phyloP scores from a whole-genome alignment of 2,797 vertebrate genomes.

The Microchirus variegatus region DNA sequence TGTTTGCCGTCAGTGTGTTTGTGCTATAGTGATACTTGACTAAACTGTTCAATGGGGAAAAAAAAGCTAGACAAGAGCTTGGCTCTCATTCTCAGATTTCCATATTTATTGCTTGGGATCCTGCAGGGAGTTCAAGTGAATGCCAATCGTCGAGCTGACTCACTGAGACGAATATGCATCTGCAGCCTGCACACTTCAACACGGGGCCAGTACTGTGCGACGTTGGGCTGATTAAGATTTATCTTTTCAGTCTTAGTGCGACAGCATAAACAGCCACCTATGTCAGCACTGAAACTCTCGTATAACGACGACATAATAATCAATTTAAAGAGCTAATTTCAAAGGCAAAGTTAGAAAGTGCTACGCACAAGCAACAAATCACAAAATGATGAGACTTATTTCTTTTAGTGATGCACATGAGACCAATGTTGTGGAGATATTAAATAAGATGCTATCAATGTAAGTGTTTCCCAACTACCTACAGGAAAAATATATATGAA shows the following conservation, averaged over 20 bases:
- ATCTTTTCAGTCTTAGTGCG: conserved; percentile 51
- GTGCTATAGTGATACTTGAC: conserved; percentile 78
- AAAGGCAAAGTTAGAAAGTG: background rate
- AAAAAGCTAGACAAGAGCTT: conserved; percentile 71
- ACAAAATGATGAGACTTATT: background rate
- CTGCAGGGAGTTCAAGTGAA: conserved; percentile 80
- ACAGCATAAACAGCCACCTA: conserved; percentile 19
- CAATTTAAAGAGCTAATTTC: background rate
- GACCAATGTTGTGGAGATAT: background rate
- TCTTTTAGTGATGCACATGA: background rate
- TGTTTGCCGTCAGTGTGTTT: conserved; percentile 76
- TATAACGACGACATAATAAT: background rate
- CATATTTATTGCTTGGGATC: conserved; percentile 85
- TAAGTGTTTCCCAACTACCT: background rate
- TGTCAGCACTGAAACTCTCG: conserved; percentile 17
- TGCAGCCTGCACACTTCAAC: conserved; percentile 42
- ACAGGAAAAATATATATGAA: background rate
- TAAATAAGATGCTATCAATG: background rate
- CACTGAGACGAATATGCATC: conserved; percentile 69
- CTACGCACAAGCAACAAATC: background rate
- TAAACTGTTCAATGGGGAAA: conserved; percentile 76
- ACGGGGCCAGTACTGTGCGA: conserved; percentile 32
- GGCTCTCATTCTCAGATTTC: conserved; percentile 81
- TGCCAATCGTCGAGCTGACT: conserved; percentile 77
- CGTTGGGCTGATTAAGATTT: conserved; percentile 60